Base-by-base conservation (phyloP, 2,888 invertebrate genomes). In the Graphium colonna region DNA sequence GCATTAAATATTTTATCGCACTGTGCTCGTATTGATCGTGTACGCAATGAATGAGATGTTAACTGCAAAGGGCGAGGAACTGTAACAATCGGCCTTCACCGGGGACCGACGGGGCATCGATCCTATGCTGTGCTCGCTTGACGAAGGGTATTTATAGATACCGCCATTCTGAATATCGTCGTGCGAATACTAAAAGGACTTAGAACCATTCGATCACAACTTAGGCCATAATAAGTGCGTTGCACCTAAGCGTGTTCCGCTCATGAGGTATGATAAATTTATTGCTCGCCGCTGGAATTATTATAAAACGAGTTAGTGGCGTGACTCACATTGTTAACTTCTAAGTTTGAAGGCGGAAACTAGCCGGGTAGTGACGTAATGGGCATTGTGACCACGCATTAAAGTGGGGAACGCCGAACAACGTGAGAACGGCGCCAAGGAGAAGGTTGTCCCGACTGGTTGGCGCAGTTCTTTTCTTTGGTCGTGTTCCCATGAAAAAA, bases 341-440 rank as follows among this genome's bases (percentile, higher is more conserved):
- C 75, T 77, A 75, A 85, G 75, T 79, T 79, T 75, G 71, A 82
- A 86, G 82, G 86, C 88, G 88, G 88, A 89, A 89, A 86, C 82
- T 77, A 67, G 79, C 78, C 77, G 74, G 74, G 76, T 70, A 79
- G 78, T 89, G 88, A 89, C 88, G 88, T 85, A 87, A 89, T 85
- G 75, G 78, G 81, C 78, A 84, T 88, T 85, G 85, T 88, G 77
- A 75, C 79, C 79, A 79, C 79, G 81, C 82, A 82, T 84, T 84
- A 81, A 77, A 82, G 7, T 79, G 68, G 73, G 82, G 79, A 82
- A 79, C n/a, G n/a, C n/a, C n/a, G n/a, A n/a, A n/a, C 77, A 75
- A 79, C 86, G 86, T 86, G 88, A 85, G 88, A 88, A 87, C 75
- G 69, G 73, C 74, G 74, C 77, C 82, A 85, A 84, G 82, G 84